Evolutionary conservation across 2,797 vertebrate species (phyloP), one percentile per base, ranked within the genome.

Genomic region (Nannoperca obscura): DNA sequence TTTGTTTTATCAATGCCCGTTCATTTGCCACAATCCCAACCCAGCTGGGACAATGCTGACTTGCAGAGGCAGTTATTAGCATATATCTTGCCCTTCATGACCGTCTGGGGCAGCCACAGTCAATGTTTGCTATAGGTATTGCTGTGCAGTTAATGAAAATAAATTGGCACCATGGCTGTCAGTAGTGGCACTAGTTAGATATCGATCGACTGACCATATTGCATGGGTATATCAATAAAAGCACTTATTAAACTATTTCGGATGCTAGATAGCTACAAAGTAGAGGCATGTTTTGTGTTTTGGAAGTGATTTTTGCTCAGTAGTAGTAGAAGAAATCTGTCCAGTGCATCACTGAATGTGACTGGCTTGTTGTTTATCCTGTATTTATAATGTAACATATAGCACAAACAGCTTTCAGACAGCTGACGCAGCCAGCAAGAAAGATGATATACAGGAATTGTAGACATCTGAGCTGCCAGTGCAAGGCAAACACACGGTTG

Each of bases 1-100:
- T 71, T 82, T 74, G 60, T 66, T 88, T 63, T 36, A 47, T 74
- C 53, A 67, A 59, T 71, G 49, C 77, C 59, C 70, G 44, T 42
- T 79, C 49, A 40, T 68, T 88, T 87, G 76, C 80, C 62, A 30
- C 42, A 14, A 27, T 86, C 81, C 80, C 74, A 80, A 52, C 24
- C 22, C 34, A 19, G 34, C 74, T 74, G 20, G 38, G 74, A 62
- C 63, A 66, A 20, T 57, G 59, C 70, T 22, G 71, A 50, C 72
- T 74, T 62, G 24, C 27, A 52, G 55, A 74, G 50, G 69, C 59
- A 70, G 64, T 58, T 74, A 34, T 30, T 79, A 65, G 65, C 52
- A 64, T 53, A 69, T 32, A 40, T 24, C 46, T 69, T 42, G 69
- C 68, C 57, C 58, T 77, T 69, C 38, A 17, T 73, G 20, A 36